A percentile compares a stretch with the other conserved stretches of the same genome.
phyloP scores from a whole-genome alignment of 2,113 vertebrate genomes.

The Pluvianellus socialis region DNA sequence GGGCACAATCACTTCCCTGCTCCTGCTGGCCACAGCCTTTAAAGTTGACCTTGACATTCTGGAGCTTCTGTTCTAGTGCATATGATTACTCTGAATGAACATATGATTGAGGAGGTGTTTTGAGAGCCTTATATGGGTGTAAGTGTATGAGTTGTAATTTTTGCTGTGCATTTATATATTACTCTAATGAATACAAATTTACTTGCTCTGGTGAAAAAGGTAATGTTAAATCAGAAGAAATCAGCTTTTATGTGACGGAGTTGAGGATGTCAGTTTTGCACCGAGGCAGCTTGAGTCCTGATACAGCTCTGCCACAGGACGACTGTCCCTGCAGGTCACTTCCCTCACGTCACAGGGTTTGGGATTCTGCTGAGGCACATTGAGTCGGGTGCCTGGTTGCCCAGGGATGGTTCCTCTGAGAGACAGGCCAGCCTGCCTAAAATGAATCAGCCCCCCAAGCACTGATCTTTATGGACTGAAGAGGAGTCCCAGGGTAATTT shows the following conservation, averaged over 20 bases:
- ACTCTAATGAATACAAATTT: not conserved
- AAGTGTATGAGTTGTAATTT: not conserved
- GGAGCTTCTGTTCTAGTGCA: not conserved
- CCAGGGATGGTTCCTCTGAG: not conserved
- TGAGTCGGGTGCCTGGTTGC: not conserved
- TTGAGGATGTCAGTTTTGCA: not conserved
- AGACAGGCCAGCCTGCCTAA: not conserved
- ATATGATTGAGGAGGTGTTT: not conserved
- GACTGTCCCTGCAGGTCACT: not conserved
- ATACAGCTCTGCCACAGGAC: not conserved
- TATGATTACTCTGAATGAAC: not conserved
- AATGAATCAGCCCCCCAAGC: not conserved
- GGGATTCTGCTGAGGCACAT: not conserved
- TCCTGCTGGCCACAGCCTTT: not conserved
- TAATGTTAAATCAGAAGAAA: not conserved
- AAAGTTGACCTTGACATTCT: not conserved
- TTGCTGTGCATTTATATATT: not conserved
- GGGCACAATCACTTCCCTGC: no score
- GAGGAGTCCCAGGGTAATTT: not conserved
- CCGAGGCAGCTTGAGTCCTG: not conserved
- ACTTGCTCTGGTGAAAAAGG: not conserved
- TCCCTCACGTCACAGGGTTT: fast-evolving
- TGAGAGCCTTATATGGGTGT: not conserved
- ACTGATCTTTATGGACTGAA: not conserved
- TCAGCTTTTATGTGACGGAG: fast-evolving